Conservation (phyloP, 2,797 vertebrate species). For the Craterocephalus amniculus region DNA sequence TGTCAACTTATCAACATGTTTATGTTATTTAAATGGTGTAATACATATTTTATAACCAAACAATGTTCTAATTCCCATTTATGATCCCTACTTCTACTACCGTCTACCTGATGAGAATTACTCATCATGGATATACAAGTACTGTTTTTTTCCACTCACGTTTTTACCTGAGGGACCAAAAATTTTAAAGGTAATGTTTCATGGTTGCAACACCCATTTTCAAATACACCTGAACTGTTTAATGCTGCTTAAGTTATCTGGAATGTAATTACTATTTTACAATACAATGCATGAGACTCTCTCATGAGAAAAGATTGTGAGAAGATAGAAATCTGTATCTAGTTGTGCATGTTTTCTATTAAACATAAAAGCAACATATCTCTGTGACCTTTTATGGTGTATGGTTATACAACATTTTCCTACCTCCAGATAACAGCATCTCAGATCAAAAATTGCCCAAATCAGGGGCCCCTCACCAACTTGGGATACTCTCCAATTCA, state of each 20-base stretch:
- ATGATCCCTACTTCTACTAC: background rate
- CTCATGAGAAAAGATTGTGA: background rate
- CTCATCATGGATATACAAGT: background rate
- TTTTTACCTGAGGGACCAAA: background rate
- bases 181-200: background rate
- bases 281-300: background rate
- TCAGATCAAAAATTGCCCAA: background rate
- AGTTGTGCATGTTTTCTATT: background rate
- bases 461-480: background rate
- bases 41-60: background rate
- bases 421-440: background rate
- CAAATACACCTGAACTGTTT: background rate
- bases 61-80: background rate
- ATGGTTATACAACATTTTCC: background rate
- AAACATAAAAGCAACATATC: background rate
- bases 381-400: background rate
- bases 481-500: background rate
- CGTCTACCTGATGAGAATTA: background rate
- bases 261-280: background rate
- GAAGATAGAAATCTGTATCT: background rate
- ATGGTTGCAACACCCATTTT: background rate
- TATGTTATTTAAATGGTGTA: background rate
- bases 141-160: background rate
- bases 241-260: background rate
- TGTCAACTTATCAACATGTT: conserved; percentile 13